A percentile compares a stretch with the other conserved stretches of the same genome.
Evolutionary conservation across 2,888 invertebrate genomes (phyloP).

Genomic region (Formica aserva): DNA sequence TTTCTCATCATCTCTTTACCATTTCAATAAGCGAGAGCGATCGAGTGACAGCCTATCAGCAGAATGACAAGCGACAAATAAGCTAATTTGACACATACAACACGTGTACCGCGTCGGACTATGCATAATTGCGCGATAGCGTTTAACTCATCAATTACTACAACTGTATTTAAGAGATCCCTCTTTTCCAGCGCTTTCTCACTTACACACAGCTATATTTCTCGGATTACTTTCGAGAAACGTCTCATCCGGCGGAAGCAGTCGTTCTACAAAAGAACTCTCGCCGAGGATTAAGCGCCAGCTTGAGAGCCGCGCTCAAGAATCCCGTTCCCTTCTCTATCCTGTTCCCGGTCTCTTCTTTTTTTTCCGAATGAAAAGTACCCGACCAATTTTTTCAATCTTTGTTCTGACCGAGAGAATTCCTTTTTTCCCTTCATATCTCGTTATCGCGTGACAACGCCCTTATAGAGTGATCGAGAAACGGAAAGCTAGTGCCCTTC

Average conservation of each 20-base stretch:
- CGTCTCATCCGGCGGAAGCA: slow-evolving; percentile 52
- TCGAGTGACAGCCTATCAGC: slow-evolving; percentile 19
- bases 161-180: slow-evolving; percentile 34
- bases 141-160: slow-evolving; percentile 46
- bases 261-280: slow-evolving; percentile 44
- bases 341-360: background rate
- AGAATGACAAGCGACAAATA: background rate
- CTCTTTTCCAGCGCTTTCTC: slow-evolving; percentile 1
- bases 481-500: slow-evolving; percentile 14
- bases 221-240: slow-evolving; percentile 55
- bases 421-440: background rate
- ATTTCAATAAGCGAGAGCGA: background rate
- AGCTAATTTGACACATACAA: slow-evolving; percentile 29
- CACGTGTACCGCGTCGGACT: background rate
- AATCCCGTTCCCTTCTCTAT: background rate
- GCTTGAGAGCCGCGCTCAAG: background rate
- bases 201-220: slow-evolving; percentile 29
- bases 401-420: slow-evolving; percentile 30
- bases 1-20: background rate
- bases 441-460: slow-evolving; percentile 42
- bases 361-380: slow-evolving; percentile 2
- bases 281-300: slow-evolving; percentile 43
- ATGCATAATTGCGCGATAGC: slow-evolving; percentile 19
- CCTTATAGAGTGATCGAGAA: slow-evolving; percentile 12
- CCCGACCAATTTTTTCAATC: slow-evolving; percentile 55